These are phyloP conservation scores for Pseudomyrmex pallidus DNA, from an alignment of 1,140 invertebrate genomes.

Conservation along the genomic window DNA sequence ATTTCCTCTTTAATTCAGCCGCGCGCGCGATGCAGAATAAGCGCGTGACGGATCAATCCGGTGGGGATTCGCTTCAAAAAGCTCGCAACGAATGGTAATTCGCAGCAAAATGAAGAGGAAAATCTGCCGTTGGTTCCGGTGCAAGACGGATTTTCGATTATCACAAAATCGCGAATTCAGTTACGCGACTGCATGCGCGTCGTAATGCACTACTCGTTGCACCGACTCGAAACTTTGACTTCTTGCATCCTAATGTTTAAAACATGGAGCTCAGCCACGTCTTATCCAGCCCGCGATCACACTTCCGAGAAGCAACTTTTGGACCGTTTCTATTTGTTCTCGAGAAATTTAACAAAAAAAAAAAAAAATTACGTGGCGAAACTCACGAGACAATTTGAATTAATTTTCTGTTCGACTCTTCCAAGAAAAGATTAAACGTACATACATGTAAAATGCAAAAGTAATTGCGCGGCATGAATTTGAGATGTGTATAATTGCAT, in stretches of 20 bases:
- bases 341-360: constrained; percentile 22
- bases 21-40: background rate
- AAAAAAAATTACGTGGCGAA: background rate
- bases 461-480: no score
- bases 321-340: constrained; percentile 18
- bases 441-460: background rate
- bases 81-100: background rate
- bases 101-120: background rate
- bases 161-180: constrained; percentile 33
- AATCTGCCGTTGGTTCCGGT: constrained; percentile 10
- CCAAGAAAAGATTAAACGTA: no score
- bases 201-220: constrained; percentile 21
- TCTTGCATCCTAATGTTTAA: constrained; percentile 43
- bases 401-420: no score
- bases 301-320: constrained; percentile 28
- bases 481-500: no score
- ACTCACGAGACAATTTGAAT: no score
- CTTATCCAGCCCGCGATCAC: constrained; percentile 29
- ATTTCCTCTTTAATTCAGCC: constrained; percentile 26
- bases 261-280: constrained; percentile 13
- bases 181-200: constrained; percentile 19
- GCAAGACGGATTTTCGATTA: background rate
- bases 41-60: background rate
- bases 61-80: background rate
- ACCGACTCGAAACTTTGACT: constrained; percentile 18